These are phyloP conservation scores for Eristalinus aeneus DNA, from an alignment of 2,888 invertebrate species.

Conservation along the genomic window DNA sequence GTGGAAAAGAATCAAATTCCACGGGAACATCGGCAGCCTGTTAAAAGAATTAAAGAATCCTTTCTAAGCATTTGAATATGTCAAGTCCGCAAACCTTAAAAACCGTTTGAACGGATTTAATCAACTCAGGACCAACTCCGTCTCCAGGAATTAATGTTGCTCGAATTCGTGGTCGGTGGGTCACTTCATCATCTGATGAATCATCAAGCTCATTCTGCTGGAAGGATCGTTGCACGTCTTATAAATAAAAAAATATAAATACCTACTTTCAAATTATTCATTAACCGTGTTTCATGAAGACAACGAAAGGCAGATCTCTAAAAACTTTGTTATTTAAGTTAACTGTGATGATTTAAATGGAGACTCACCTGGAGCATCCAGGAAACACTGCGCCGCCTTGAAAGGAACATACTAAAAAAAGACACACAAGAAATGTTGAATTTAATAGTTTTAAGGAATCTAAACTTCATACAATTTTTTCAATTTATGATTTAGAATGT, in stretches of 20 bases:
- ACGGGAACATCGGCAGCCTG: slow-evolving; percentile 6
- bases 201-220: neutral
- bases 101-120: neutral
- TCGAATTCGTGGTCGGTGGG: neutral
- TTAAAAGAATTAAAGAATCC: neutral
- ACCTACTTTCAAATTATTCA: neutral
- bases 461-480: neutral
- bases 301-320: neutral
- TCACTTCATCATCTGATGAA: neutral
- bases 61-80: too few relatives aligned
- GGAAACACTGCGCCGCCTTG: neutral
- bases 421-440: neutral
- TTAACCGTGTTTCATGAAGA: neutral
- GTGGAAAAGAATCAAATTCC: neutral
- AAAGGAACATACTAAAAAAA: neutral
- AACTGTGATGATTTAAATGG: neutral
- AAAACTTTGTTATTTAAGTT: neutral
- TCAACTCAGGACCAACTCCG: neutral
- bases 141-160: neutral
- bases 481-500: too few relatives aligned
- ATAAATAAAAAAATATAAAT: neutral
- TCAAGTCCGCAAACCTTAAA: neutral
- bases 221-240: too few relatives aligned
- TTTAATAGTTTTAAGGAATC: neutral
- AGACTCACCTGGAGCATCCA: neutral